phyloP scores from a whole-genome alignment of 1,140 invertebrate species.

The Drosophila asahinai region DNA sequence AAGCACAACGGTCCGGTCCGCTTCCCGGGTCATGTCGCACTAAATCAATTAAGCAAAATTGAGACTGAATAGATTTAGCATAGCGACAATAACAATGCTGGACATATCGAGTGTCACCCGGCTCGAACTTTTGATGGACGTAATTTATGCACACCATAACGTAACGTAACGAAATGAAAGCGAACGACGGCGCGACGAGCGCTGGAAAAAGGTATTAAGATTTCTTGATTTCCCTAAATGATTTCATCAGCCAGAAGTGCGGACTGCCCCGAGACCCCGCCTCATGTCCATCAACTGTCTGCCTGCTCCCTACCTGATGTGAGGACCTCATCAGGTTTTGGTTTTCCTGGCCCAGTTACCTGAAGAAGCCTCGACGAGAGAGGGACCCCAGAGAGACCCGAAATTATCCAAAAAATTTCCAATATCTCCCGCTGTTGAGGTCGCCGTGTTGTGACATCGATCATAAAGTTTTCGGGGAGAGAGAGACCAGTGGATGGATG shows the following conservation, averaged over 20 bases:
- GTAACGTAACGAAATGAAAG: constrained; percentile 15
- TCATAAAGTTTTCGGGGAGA: constrained; percentile 38
- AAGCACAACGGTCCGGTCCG: not conserved
- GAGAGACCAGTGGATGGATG: constrained; percentile 1
- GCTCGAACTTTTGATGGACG: constrained; percentile 26
- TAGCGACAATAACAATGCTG: constrained; percentile 22
- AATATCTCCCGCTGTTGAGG: constrained; percentile 27
- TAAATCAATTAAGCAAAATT: constrained; percentile 75
- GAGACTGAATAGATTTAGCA: constrained; percentile 53
- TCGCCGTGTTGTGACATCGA: constrained; percentile 58
- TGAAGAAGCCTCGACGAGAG: constrained; percentile 8
- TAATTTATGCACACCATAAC: constrained; percentile 70
- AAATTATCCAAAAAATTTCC: constrained; percentile 75
- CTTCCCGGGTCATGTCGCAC: constrained; percentile 58
- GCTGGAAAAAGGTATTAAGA: constrained; percentile 6
- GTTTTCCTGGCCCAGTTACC: constrained; percentile 15
- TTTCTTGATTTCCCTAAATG: constrained; percentile 74
- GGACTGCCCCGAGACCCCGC: constrained; percentile 16
- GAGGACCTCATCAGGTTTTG: constrained; percentile 37
- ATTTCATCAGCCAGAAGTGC: constrained; percentile 74
- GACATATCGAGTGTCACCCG: constrained; percentile 26
- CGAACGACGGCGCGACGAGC: not conserved
- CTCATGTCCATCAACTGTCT: constrained; percentile 16
- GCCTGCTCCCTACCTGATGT: constrained; percentile 44
- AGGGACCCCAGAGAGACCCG: not conserved